phyloP scores from a whole-genome alignment of 2,888 invertebrate genomes.

The Papilio demoleus region DNA sequence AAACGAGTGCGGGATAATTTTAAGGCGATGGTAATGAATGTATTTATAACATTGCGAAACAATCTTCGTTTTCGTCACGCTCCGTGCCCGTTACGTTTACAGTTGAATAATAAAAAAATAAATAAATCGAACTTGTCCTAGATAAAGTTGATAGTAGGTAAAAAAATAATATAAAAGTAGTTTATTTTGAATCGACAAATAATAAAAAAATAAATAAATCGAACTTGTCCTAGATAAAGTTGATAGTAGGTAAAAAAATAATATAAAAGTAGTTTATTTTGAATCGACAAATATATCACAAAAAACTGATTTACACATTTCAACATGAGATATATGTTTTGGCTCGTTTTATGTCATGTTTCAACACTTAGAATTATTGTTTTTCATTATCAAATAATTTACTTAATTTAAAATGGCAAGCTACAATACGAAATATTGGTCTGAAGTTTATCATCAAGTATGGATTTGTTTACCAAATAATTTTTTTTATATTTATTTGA shows the following conservation, averaged over 20 bases:
- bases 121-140: slow-evolving; percentile 7
- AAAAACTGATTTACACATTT: background rate
- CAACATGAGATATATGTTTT: background rate
- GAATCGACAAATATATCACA: background rate
- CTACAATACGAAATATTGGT: background rate
- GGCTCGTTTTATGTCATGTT: background rate
- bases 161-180: background rate
- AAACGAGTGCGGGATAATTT: slow-evolving; percentile 30
- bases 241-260: background rate
- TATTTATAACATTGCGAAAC: slow-evolving; percentile 18
- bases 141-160: background rate
- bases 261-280: background rate
- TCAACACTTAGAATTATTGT: background rate
- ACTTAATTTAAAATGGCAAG: background rate
- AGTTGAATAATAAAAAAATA: background rate
- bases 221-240: slow-evolving; percentile 5
- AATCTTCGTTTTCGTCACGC: background rate
- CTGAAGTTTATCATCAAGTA: no score
- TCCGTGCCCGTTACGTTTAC: background rate
- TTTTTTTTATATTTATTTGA: background rate
- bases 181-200: background rate
- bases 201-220: background rate
- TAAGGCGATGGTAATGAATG: slow-evolving; percentile 23
- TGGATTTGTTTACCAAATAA: background rate
- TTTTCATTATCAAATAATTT: background rate